Evolutionary conservation across 2,888 invertebrate genomes (phyloP).

Genomic region (Caenorhabditis uteleia): DNA sequence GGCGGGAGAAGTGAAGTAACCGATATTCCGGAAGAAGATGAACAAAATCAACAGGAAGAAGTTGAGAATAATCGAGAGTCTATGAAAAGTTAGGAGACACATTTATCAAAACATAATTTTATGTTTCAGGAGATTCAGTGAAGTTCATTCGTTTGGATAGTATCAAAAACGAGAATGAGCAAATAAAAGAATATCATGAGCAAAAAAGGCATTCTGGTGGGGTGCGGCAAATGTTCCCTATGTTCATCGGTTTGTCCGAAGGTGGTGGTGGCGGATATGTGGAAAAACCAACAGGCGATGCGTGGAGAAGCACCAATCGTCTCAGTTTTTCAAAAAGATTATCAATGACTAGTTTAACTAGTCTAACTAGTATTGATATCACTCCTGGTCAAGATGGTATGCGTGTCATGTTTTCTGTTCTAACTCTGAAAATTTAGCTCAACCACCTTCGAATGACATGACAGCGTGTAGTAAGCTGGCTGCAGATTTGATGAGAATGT

Average conservation of each 20-base stretch:
- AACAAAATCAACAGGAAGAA: slow-evolving; percentile 15
- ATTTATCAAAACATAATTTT: background rate
- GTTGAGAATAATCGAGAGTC: background rate
- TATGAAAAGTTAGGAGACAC: background rate
- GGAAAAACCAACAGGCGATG: slow-evolving; percentile 10
- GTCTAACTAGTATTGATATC: slow-evolving; percentile 65
- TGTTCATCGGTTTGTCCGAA: slow-evolving; percentile 62
- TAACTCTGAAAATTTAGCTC: slow-evolving; percentile 16
- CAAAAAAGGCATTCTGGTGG: slow-evolving; percentile 31
- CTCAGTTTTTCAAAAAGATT: slow-evolving; percentile 54
- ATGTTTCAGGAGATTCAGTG: slow-evolving; percentile 32
- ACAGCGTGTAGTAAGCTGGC: slow-evolving; percentile 78
- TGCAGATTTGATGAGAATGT: slow-evolving; percentile 87
- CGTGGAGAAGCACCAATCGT: slow-evolving; percentile 6
- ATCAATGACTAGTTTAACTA: slow-evolving; percentile 64
- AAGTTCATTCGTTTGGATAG: slow-evolving; percentile 59
- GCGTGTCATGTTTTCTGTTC: background rate
- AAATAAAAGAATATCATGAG: slow-evolving; percentile 26
- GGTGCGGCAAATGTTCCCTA: slow-evolving; percentile 58
- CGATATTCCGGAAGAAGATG: slow-evolving; percentile 53
- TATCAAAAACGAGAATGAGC: slow-evolving; percentile 17
- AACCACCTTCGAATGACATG: slow-evolving; percentile 38
- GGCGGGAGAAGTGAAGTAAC: slow-evolving; percentile 48
- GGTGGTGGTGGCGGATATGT: slow-evolving; percentile 32
- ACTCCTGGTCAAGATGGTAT: slow-evolving; percentile 35